Evolutionary conservation across 2,113 vertebrate species (phyloP), one percentile per base, ranked within the genome.

Genomic region (Chelonoidis abingdonii): DNA sequence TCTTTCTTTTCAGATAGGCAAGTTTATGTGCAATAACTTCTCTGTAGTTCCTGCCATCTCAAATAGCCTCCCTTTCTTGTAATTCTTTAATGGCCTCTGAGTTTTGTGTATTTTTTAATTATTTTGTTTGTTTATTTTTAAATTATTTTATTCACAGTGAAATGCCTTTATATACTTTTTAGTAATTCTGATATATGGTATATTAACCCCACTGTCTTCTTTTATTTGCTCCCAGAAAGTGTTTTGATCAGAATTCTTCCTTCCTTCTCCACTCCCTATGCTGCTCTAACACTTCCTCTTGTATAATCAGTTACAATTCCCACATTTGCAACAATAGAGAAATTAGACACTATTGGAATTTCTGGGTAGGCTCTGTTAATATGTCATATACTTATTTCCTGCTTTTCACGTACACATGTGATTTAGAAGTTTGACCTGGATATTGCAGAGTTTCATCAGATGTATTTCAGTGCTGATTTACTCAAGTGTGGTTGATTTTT

Each of bases 141-240:
- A 87, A 89, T 92, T 87, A 89, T 93, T 95, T 83, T 94, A 94
- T 95, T 91, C 72, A 50, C 41, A 82, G 62, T 81, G 82, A 92
- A 93, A 92, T 95, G 44, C 86, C 89, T 93, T 92, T 86, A 50
- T 81, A 44, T 83, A 69, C 79, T 86, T 93, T 94, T 96, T 93
- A 94, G 89, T 94, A 92, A 94, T 87, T 72, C 62, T 93, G 89
- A 84, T 91, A 97, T 65, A 69, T 83, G 89, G 75, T 90, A 86
- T 89, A 90, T 94, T 94, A 85, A 54, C 53, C 76, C 78, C 59
- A n/a, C 76, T 95, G 88, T 93, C 22, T 0, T 82, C 54, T 89
- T 96, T 94, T 95, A 94, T 96, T 97, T 97, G 50, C 72, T 97
- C 35, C 84, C 47, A 56, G 95, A 91, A 92, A 92, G 53, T 16